A percentile compares a stretch with the other conserved stretches of the same genome.
phyloP scores from a whole-genome alignment of 2,888 invertebrate genomes.

The Apamea monoglypha region DNA sequence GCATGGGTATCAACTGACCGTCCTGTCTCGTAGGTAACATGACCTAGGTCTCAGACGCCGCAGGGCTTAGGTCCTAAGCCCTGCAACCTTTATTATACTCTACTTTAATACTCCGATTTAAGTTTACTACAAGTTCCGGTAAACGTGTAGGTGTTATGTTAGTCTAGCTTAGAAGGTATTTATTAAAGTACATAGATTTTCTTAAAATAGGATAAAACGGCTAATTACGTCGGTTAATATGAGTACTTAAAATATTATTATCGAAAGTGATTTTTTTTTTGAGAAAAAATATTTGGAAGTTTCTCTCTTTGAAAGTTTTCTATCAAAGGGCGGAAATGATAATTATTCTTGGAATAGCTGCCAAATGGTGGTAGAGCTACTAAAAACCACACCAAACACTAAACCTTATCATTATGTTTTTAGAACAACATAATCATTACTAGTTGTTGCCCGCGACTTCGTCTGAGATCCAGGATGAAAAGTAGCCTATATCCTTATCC shows the following conservation, averaged over 20 bases:
- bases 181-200: not conserved
- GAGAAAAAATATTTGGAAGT: not conserved
- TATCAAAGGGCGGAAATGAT: too few species aligned
- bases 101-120: constrained; percentile 79
- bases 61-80: constrained; percentile 78
- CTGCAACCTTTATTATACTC: constrained; percentile 79
- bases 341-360: not conserved
- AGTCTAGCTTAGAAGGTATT: not conserved
- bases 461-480: not conserved
- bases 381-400: not conserved
- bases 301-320: too few species aligned
- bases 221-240: not conserved
- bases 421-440: not conserved
- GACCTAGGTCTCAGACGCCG: constrained; percentile 77
- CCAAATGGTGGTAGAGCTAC: not conserved
- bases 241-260: not conserved
- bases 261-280: not conserved
- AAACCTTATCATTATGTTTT: not conserved
- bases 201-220: not conserved
- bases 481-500: too few species aligned
- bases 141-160: constrained; percentile 38
- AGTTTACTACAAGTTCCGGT: constrained; percentile 71
- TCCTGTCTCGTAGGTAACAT: constrained; percentile 81
- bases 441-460: not conserved
- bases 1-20: constrained; percentile 77